phyloP scores from a whole-genome alignment of 2,888 invertebrate genomes.

The Ormyrus labotus region DNA sequence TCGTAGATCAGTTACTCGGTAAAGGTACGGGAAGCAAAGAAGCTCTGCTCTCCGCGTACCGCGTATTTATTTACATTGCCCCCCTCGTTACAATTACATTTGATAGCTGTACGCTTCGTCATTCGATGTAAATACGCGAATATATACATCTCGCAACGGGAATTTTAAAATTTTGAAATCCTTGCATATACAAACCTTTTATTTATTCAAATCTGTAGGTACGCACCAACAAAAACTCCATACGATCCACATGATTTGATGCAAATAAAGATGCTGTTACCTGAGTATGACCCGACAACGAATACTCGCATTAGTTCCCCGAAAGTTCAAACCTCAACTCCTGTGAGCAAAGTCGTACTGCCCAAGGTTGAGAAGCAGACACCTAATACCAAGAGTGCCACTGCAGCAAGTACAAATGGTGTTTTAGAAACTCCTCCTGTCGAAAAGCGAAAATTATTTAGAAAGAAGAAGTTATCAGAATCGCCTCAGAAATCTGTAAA shows the following conservation, averaged over 20 bases:
- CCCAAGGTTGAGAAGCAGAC: conserved; percentile 52
- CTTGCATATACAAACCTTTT: no score
- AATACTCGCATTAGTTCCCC: conserved; percentile 18
- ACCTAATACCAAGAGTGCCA: conserved; percentile 6
- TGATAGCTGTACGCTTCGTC: no score
- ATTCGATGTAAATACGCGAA: no score
- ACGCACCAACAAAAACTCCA: conserved; percentile 68
- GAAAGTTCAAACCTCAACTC: neutral
- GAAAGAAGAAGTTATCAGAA: conserved; percentile 33
- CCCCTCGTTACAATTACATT: no score
- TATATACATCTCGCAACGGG: no score
- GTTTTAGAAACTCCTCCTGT: conserved; percentile 12
- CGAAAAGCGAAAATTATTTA: conserved; percentile 44
- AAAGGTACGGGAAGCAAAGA: no score
- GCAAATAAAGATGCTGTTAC: conserved; percentile 71
- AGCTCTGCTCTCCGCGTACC: no score
- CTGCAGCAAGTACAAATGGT: conserved; percentile 45
- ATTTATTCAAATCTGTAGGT: conserved; percentile 61
- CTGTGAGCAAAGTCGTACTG: conserved; percentile 21
- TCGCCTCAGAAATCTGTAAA: conserved; percentile 38
- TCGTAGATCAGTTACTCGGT: no score
- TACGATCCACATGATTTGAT: conserved; percentile 71
- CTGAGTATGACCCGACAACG: conserved; percentile 68
- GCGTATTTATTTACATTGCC: no score
- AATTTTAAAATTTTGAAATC: no score